Conservation (phyloP, 2,113 vertebrate genomes). For the Rhabdomys dilectus region DNA sequence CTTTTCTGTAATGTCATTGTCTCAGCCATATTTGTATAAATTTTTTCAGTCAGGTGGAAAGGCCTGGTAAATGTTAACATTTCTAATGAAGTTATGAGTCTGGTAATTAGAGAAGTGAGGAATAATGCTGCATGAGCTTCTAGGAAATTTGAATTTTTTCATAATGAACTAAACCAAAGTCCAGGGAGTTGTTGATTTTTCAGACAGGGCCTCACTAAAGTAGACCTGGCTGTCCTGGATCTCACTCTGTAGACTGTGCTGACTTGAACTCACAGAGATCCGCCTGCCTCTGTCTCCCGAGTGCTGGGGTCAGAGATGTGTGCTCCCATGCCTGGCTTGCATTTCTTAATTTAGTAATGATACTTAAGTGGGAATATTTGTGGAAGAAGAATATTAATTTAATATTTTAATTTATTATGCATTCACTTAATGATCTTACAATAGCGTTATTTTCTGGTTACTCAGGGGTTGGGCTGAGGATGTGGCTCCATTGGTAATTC, state of each 20-base stretch:
- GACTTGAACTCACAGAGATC: not conserved
- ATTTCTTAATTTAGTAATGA: not conserved
- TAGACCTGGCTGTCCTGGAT: not conserved
- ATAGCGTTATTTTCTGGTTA: not conserved
- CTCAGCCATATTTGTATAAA: not conserved
- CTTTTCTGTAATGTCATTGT: not conserved
- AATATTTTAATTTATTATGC: conserved; percentile 41
- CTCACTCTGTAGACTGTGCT: not conserved
- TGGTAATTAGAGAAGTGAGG: not conserved
- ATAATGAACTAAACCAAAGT: conserved; percentile 45
- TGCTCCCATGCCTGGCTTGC: not conserved
- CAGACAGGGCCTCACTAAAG: not conserved
- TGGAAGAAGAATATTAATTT: conserved; percentile 42
- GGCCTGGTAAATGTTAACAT: conserved; percentile 4
- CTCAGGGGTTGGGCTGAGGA: not conserved
- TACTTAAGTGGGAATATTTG: conserved; percentile 29
- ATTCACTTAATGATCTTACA: conserved; percentile 31
- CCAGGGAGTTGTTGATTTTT: not conserved
- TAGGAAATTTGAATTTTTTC: not conserved
- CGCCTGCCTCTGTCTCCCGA: not conserved
- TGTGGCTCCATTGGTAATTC: not conserved
- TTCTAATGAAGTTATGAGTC: conserved; percentile 8
- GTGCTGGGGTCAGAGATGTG: not conserved
- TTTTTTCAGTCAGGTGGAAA: not conserved
- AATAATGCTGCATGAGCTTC: not conserved